Base-by-base conservation (phyloP, 2,888 invertebrate genomes). In the Nematopogon swammerdamellus region DNA sequence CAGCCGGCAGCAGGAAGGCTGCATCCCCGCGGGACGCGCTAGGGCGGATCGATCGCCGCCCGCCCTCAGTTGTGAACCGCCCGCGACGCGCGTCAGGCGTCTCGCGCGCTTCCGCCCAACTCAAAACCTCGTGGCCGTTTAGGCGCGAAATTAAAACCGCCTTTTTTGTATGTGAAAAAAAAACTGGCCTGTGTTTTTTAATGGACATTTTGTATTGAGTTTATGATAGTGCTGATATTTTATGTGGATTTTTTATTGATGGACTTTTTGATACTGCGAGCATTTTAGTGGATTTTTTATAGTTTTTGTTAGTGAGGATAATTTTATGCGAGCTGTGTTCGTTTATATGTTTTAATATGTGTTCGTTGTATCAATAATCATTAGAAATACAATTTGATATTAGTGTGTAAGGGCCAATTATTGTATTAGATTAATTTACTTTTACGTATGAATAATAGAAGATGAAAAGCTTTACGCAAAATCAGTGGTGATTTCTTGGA, bases 21-120 rank as follows among this genome's bases (percentile, higher is more conserved):
- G 75, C 76, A 77, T 75, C 76, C 77, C 76, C 70, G 70, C 72
- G 73, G 73, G 74, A 74, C 62, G 59, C 58, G 55, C 52, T 61
- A 65, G 68, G 70, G 69, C 65, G 67, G 64, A 68, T 72, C 70
- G 70, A 69, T 72, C 70, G 36, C 36, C 36, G 36, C 25, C 25
- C 61, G 64, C 66, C 68, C 72, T 36, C 73, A 76, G 76, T 74
- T 70, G 68, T 62, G 66, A 64, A 60, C 62, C 65, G 68, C 58
- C 53, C 68, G 70, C 64, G 63, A 64, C 54, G 25, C 18, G 51
- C 54, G 55, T 53, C 58, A 59, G 64, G 25, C 68, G 65, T 68
- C 72, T 59, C 64, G 58, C 61, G 45, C 16, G 60, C 72, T 71
- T 74, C 72, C 72, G 76, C 77, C 76, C 76, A 76, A 76, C 3